These are phyloP conservation scores for Drosophila niveifrons DNA, from an alignment of 2,888 invertebrate genomes.

Conservation along the genomic window DNA sequence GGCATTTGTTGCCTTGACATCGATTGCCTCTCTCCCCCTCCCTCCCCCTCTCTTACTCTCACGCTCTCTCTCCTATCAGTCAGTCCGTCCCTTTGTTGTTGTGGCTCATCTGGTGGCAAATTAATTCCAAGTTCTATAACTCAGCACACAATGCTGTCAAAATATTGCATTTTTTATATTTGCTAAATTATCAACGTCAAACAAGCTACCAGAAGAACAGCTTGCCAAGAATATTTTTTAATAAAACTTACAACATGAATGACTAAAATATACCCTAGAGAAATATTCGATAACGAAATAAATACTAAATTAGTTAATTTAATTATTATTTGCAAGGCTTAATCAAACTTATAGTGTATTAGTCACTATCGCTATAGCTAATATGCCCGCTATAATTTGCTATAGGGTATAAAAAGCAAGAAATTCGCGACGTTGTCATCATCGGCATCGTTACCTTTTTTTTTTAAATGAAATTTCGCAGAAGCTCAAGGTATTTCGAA, in stretches of 20 bases:
- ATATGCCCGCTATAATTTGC: neutral
- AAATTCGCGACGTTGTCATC: conserved; percentile 44
- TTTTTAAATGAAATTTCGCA: conserved; percentile 56
- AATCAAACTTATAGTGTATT: too few species aligned
- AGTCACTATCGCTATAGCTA: too few species aligned
- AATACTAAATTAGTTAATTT: too few species aligned
- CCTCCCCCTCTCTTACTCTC: neutral
- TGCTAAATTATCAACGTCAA: conserved; percentile 74
- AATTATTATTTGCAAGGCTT: too few species aligned
- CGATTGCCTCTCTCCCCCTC: conserved; percentile 22
- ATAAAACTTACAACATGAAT: neutral
- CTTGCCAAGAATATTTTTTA: conserved; percentile 4
- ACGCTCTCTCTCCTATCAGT: too few species aligned
- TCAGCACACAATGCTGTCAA: conserved; percentile 74
- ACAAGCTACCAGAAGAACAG: conserved; percentile 41
- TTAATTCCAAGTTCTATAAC: conserved; percentile 73
- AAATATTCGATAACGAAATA: neutral
- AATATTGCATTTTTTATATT: conserved; percentile 68
- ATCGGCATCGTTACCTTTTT: conserved; percentile 23
- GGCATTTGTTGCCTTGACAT: conserved; percentile 48
- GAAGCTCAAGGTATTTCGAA: conserved; percentile 66
- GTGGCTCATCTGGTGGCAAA: conserved; percentile 63
- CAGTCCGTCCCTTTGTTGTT: neutral
- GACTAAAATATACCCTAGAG: conserved; percentile 36
- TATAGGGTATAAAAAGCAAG: conserved; percentile 29